Conservation (phyloP, 2,113 vertebrate species). For the Albula goreensis region DNA sequence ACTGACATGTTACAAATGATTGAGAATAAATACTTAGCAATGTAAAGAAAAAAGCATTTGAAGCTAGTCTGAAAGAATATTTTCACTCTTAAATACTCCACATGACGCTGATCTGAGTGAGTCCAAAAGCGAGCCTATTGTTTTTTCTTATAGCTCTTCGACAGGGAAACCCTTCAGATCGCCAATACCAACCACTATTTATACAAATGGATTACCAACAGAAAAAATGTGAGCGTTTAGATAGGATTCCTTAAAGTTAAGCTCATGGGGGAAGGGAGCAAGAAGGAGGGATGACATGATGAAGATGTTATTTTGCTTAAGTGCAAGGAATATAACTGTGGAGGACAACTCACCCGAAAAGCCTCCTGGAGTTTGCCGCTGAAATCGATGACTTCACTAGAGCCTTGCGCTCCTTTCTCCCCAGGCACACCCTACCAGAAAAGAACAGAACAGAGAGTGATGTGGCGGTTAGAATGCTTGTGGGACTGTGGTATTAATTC, state of each 20-base stretch:
- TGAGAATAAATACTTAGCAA: not conserved
- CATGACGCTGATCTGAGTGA: not conserved
- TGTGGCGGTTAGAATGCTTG: not conserved
- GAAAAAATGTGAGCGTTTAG: constrained; percentile 1
- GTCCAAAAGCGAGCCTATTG: not conserved
- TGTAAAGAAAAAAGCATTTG: not conserved
- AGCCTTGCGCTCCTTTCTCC: constrained; percentile 78
- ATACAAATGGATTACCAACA: not conserved
- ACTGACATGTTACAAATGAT: not conserved
- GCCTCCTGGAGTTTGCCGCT: constrained; percentile 87
- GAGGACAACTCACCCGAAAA: constrained; percentile 74
- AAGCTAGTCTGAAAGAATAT: not conserved
- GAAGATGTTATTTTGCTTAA: too few species aligned
- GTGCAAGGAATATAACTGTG: not conserved
- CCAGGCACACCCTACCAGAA: constrained; percentile 79
- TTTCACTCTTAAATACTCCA: constrained; percentile 16
- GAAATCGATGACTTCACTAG: constrained; percentile 86
- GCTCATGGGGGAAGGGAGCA: not conserved
- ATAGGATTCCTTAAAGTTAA: not conserved
- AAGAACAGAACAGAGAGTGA: not conserved
- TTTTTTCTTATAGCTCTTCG: not conserved
- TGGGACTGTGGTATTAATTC: not conserved
- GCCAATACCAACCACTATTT: not conserved
- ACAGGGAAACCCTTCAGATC: not conserved
- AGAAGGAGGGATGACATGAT: too few species aligned